A percentile compares a stretch with the other conserved stretches of the same genome.
These are phyloP conservation scores for Tipula vernalis DNA, from an alignment of 2,888 invertebrate species.

Conservation along the genomic window DNA sequence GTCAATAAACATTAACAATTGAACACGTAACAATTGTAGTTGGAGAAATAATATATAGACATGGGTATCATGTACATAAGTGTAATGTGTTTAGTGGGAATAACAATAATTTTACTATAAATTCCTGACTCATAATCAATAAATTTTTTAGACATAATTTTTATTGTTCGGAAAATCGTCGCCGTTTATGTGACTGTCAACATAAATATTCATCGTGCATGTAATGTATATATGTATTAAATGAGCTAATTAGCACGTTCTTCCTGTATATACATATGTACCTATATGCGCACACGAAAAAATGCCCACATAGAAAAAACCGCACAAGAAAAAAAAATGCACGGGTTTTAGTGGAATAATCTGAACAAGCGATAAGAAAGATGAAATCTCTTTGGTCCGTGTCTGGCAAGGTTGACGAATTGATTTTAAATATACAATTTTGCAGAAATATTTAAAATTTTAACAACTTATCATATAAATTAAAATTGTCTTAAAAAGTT, in stretches of 20 bases:
- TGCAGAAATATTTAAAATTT: too few relatives aligned
- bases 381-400: too few relatives aligned
- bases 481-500: too few relatives aligned
- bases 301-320: too few relatives aligned
- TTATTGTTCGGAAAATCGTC: neutral
- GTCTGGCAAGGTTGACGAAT: too few relatives aligned
- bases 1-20: neutral
- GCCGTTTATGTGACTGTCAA: neutral
- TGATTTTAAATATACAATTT: too few relatives aligned
- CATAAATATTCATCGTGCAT: neutral
- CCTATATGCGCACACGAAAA: too few relatives aligned
- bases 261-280: too few relatives aligned
- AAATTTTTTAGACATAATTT: neutral
- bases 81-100: neutral
- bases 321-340: too few relatives aligned
- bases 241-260: neutral
- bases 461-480: too few relatives aligned
- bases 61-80: neutral
- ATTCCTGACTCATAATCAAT: neutral
- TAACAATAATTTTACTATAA: neutral
- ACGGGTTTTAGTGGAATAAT: too few relatives aligned
- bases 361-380: too few relatives aligned
- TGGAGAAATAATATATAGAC: neutral
- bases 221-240: neutral
- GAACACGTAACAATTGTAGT: neutral